These are phyloP conservation scores for Hiodon tergisus DNA, from an alignment of 2,113 vertebrate species.

Conservation along the genomic window DNA sequence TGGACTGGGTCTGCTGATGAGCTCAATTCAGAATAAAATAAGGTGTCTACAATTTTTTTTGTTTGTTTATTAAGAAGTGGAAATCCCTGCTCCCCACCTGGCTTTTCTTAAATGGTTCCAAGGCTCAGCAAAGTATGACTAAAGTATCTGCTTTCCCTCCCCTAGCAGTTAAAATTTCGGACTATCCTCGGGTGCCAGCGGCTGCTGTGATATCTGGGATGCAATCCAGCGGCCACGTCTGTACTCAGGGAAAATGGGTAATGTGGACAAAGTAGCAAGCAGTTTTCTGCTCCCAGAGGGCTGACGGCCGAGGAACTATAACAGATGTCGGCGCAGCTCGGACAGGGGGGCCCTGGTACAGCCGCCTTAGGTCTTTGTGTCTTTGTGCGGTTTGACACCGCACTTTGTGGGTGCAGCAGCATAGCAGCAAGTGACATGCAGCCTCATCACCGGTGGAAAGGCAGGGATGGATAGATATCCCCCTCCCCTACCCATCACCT, in stretches of 20 bases:
- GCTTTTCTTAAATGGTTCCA: constrained; percentile 1
- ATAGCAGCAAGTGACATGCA: constrained; percentile 23
- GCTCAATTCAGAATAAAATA: constrained; percentile 14
- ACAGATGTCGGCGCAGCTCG: constrained; percentile 51
- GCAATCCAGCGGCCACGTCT: constrained; percentile 56
- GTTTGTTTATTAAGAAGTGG: constrained; percentile 4
- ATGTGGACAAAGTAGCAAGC: constrained; percentile 66
- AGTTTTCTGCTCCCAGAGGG: constrained; percentile 54
- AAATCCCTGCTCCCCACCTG: constrained; percentile 9
- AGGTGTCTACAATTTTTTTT: background rate
- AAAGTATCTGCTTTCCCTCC: constrained; percentile 61
- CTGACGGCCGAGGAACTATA: constrained; percentile 42
- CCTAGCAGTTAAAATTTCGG: constrained; percentile 66
- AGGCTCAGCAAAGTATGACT: constrained; percentile 43
- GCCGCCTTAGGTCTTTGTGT: constrained; percentile 26
- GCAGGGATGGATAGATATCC: background rate
- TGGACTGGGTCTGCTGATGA: background rate
- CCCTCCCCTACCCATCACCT: background rate
- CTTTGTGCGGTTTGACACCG: constrained; percentile 27
- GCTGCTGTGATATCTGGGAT: constrained; percentile 64
- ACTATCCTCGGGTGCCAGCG: constrained; percentile 57
- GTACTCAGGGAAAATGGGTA: constrained; percentile 64
- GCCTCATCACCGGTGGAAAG: constrained; percentile 24
- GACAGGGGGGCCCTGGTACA: constrained; percentile 30
- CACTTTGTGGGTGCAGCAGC: constrained; percentile 31